These are phyloP conservation scores for Ernsta delagoae DNA, from an alignment of 2,888 invertebrate species.

Conservation along the genomic window DNA sequence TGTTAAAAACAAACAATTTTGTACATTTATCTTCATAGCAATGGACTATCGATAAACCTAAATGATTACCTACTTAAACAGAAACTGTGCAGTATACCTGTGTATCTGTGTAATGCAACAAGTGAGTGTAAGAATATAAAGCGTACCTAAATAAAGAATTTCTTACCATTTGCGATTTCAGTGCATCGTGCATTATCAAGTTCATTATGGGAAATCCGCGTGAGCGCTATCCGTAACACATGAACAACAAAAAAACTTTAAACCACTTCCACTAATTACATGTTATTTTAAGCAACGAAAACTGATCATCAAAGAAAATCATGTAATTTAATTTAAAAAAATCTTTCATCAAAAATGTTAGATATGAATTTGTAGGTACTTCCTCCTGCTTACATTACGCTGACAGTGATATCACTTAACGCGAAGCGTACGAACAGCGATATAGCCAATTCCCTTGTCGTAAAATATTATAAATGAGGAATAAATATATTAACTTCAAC, in stretches of 20 bases:
- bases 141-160: background rate
- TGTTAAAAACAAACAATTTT: too few relatives aligned
- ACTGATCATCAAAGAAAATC: background rate
- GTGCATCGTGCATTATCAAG: constrained; percentile 17
- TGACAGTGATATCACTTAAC: constrained; percentile 26
- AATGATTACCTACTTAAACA: too few relatives aligned
- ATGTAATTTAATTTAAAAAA: background rate
- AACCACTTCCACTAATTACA: background rate
- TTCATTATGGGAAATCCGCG: background rate
- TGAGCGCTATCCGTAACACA: background rate
- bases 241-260: background rate
- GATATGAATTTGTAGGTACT: background rate
- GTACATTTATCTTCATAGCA: too few relatives aligned
- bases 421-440: constrained; percentile 20
- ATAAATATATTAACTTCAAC: constrained; percentile 34
- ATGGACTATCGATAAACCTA: too few relatives aligned
- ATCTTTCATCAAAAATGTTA: background rate
- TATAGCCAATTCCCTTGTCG: constrained; percentile 29
- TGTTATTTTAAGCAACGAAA: background rate
- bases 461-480: constrained; percentile 29
- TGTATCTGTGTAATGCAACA: constrained; percentile 20
- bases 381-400: constrained; percentile 5
- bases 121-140: constrained; percentile 5
- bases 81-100: too few relatives aligned
- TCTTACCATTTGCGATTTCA: constrained; percentile 29